phyloP scores from a whole-genome alignment of 2,888 invertebrate species.

The Macrosoma leucophasiata region DNA sequence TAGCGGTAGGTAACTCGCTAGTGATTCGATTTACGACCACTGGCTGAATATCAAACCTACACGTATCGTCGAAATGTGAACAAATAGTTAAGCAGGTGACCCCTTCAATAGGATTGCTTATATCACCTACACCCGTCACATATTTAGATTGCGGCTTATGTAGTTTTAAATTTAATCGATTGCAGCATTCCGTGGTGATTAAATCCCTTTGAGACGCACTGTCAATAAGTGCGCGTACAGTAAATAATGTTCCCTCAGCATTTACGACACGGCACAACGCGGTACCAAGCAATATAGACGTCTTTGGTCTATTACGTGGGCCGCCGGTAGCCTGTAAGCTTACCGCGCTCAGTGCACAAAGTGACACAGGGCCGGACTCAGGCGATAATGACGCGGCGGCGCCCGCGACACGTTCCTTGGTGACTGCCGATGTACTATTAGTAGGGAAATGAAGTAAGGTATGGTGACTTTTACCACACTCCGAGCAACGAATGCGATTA shows the following conservation, averaged over 20 bases:
- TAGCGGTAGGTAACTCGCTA: constrained; percentile 6
- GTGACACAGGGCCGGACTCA: neutral
- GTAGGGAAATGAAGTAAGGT: too few relatives aligned
- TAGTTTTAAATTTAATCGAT: constrained; percentile 9
- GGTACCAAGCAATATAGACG: constrained; percentile 5
- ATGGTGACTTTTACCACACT: too few relatives aligned
- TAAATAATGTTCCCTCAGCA: constrained; percentile 2
- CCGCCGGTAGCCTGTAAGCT: too few relatives aligned
- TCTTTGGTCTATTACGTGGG: too few relatives aligned
- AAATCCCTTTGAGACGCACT: constrained; percentile 10
- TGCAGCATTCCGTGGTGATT: constrained; percentile 10
- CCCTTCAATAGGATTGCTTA: constrained; percentile 9
- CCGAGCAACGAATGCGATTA: too few relatives aligned
- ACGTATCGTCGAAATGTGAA: constrained; percentile 4
- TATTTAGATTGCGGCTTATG: constrained; percentile 3
- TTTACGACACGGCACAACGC: constrained; percentile 3
- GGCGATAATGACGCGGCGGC: neutral
- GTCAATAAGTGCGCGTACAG: constrained; percentile 5
- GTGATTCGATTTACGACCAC: constrained; percentile 8
- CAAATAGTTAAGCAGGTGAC: constrained; percentile 5
- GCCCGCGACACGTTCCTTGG: neutral
- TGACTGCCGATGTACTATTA: too few relatives aligned
- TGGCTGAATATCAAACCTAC: constrained; percentile 4
- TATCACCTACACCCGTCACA: constrained; percentile 6
- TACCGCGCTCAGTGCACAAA: too few relatives aligned